These are phyloP conservation scores for Syngnathus rostellatus DNA, from an alignment of 2,797 vertebrate species.

Conservation along the genomic window DNA sequence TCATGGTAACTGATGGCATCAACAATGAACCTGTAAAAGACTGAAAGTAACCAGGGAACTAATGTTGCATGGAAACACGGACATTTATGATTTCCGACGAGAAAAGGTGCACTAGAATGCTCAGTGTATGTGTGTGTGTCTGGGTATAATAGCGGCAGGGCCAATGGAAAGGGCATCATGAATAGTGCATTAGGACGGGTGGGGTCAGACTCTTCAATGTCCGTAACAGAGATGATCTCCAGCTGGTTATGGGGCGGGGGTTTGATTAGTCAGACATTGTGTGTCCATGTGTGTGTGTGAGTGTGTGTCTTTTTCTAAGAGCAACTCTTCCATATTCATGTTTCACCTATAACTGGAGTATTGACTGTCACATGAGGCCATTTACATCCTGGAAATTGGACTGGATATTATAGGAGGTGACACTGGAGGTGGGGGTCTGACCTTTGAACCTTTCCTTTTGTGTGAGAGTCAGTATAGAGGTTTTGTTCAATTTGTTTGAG, in stretches of 20 bases:
- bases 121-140: neutral
- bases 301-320: constrained; percentile 2
- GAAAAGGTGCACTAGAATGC: too few species aligned
- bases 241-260: constrained; percentile 34
- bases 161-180: constrained; percentile 65
- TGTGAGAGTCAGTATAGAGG: constrained; percentile 1
- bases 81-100: too few species aligned
- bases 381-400: constrained; percentile 48
- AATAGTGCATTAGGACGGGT: constrained; percentile 73
- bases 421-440: constrained; percentile 24
- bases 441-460: constrained; percentile 37
- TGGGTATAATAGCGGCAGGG: constrained; percentile 11
- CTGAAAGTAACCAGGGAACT: too few species aligned
- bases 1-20: too few species aligned
- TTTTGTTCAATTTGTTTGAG: neutral
- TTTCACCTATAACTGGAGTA: constrained; percentile 27
- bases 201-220: constrained; percentile 41
- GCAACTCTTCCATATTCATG: constrained; percentile 53
- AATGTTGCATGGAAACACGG: too few species aligned
- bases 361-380: constrained; percentile 38
- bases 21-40: too few species aligned
- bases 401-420: constrained; percentile 42
- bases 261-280: constrained; percentile 15
- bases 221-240: constrained; percentile 51
- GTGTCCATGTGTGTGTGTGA: constrained; percentile 8